Percentiles rank a stretch among this genome's conserved stretches.
phyloP scores from a whole-genome alignment of 2,113 vertebrate genomes.

The Cheirogaleus medius region DNA sequence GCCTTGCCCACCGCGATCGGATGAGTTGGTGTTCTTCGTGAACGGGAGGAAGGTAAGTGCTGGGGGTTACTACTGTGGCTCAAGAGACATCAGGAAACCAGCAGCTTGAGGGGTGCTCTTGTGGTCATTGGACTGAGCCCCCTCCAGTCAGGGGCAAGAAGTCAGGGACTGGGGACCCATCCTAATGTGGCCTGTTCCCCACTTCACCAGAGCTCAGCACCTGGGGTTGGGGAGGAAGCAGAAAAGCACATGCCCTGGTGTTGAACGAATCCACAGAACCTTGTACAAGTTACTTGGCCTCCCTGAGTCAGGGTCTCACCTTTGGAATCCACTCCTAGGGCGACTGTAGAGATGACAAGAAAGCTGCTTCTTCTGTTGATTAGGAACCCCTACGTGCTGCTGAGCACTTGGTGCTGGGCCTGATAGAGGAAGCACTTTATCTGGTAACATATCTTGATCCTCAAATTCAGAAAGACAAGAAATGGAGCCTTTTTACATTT shows the following conservation, averaged over 20 bases:
- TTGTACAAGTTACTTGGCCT: neutral
- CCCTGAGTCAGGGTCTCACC: neutral
- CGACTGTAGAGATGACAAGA: neutral
- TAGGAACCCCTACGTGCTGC: neutral
- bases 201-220: neutral
- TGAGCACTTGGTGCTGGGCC: neutral
- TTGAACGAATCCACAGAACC: neutral
- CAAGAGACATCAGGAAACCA: neutral
- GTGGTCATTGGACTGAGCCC: neutral
- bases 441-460: neutral
- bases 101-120: neutral
- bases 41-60: conserved; percentile 70
- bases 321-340: neutral
- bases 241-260: neutral
- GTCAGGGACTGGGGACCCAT: neutral
- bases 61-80: neutral
- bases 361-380: neutral
- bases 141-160: neutral
- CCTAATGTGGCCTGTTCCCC: neutral
- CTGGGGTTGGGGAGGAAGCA: neutral
- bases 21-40: conserved; percentile 76
- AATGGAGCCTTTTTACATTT: neutral
- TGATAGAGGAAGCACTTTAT: neutral
- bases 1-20: neutral
- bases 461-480: neutral